Evolutionary conservation across 2,888 invertebrate genomes (phyloP).

Genomic region (Yponomeuta cagnagella): DNA sequence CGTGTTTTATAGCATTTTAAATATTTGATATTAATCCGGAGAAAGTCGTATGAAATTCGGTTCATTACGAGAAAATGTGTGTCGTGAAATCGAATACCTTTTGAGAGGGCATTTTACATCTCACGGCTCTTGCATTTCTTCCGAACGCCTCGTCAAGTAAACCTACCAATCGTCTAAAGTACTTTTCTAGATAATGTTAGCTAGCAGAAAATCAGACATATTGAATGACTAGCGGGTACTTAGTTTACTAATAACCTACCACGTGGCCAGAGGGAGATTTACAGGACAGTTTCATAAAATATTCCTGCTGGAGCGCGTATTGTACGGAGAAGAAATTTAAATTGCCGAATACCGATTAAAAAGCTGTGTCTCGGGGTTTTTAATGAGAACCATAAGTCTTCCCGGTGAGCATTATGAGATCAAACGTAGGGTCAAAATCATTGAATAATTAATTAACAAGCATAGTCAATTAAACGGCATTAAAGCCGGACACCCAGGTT

Average conservation of each 20-base stretch:
- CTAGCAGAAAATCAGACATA: too few species aligned
- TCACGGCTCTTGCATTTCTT: slow-evolving; percentile 14
- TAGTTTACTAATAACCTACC: too few species aligned
- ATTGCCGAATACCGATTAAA: slow-evolving; percentile 58
- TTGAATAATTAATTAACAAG: slow-evolving; percentile 67
- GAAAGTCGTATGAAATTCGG: slow-evolving; percentile 65
- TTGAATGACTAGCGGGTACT: too few species aligned
- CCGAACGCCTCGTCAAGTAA: not conserved
- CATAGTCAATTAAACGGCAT: slow-evolving; percentile 63
- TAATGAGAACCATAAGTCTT: slow-evolving; percentile 65
- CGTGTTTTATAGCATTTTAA: slow-evolving; percentile 72
- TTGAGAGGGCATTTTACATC: slow-evolving; percentile 19
- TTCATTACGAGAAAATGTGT: slow-evolving; percentile 45
- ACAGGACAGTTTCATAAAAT: slow-evolving; percentile 8
- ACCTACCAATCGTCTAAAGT: not conserved
- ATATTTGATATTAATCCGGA: slow-evolving; percentile 71
- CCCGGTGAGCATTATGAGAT: slow-evolving; percentile 57
- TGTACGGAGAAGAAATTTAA: slow-evolving; percentile 37
- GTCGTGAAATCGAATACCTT: slow-evolving; percentile 56
- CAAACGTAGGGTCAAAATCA: slow-evolving; percentile 60
- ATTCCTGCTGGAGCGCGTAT: not conserved
- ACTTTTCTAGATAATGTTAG: too few species aligned
- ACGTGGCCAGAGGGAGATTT: not conserved
- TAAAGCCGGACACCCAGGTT: slow-evolving; percentile 22
- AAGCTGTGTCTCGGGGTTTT: slow-evolving; percentile 46